A percentile compares a stretch with the other conserved stretches of the same genome.
Conservation (phyloP, 2,113 vertebrate genomes). For the Melospiza georgiana region DNA sequence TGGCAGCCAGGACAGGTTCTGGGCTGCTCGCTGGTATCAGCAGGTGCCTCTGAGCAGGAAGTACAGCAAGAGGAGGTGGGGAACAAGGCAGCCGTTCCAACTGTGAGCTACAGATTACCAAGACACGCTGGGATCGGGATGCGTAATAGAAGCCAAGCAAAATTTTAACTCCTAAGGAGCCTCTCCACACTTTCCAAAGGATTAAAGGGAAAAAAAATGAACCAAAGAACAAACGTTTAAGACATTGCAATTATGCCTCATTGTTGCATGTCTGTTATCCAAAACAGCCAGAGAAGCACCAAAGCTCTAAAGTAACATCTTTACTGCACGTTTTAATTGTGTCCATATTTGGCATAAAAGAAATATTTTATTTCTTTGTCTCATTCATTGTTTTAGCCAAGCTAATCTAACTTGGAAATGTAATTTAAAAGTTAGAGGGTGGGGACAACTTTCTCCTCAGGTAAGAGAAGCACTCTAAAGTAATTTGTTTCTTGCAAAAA, state of each 20-base stretch:
- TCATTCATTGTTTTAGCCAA: neutral
- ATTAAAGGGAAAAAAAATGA: neutral
- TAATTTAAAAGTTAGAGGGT: neutral
- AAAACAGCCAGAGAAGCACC: neutral
- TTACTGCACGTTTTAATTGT: neutral
- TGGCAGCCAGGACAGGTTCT: neutral
- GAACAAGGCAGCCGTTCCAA: neutral
- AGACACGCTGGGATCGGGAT: neutral
- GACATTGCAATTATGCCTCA: neutral
- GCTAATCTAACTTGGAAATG: neutral
- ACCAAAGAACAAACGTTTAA: neutral
- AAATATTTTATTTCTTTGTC: constrained; percentile 1
- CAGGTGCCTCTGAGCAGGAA: constrained; percentile 36
- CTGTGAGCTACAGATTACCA: neutral
- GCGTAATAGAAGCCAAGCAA: neutral
- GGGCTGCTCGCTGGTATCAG: neutral
- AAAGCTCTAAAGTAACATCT: neutral
- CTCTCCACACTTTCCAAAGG: neutral
- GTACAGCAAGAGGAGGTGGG: neutral
- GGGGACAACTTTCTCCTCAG: neutral
- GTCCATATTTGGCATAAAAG: constrained; percentile 14
- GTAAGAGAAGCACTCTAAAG: neutral
- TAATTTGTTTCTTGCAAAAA: neutral
- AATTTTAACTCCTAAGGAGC: constrained; percentile 13
- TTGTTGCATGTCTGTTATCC: neutral